Base-by-base conservation (phyloP, 2,888 invertebrate genomes). In the Acrobasis repandana region DNA sequence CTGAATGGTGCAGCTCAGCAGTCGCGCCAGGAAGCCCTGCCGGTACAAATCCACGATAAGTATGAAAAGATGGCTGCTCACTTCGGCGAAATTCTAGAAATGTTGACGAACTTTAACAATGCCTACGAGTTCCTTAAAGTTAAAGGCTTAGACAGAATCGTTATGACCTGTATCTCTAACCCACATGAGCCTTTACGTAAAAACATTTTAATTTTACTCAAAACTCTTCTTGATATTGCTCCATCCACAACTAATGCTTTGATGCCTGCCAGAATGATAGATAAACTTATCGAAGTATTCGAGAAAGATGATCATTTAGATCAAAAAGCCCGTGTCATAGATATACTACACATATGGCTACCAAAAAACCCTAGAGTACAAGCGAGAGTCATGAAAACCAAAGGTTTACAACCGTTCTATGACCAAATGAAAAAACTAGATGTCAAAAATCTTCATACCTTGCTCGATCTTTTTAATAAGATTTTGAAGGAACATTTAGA, bases 381-480 rank as follows among this genome's bases (percentile, higher is more conserved):
- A 72, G 76, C 82, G 0, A 73, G 85, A 18, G 79, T 90, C 0
- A 88, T 90, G 85, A 85, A 84, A 66, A 34, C 80, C 1, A 86
- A 82, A 72, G 90, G 90, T 0, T 61, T 91, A 0, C 80, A 83
- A 50, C 80, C 84, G 0, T 90, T 91, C 63, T 90, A 90, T 59
- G 47, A 78, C 0, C 87, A 90, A 68, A 70, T 88, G 0, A 18
- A 71, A 0, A 82, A 84, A 58, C 61, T 90, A 15, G 86, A 88
- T 14, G 63, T 70, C 0, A 67, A 73, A 0, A 75, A 75, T 0
- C 72, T 86, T 9, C 65, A 76, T 28, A 77, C 69, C 1, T 67
- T 88, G 14, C 63, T 91, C 6, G 79, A 84, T 10, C 66, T 91
- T 0, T 88, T 90, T 16, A 86, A 86, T 68, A 83, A 65, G n/a